Evolutionary conservation across 2,888 invertebrate genomes (phyloP), one percentile per base, ranked within the genome.

Genomic region (Drosophila neotestacea): DNA sequence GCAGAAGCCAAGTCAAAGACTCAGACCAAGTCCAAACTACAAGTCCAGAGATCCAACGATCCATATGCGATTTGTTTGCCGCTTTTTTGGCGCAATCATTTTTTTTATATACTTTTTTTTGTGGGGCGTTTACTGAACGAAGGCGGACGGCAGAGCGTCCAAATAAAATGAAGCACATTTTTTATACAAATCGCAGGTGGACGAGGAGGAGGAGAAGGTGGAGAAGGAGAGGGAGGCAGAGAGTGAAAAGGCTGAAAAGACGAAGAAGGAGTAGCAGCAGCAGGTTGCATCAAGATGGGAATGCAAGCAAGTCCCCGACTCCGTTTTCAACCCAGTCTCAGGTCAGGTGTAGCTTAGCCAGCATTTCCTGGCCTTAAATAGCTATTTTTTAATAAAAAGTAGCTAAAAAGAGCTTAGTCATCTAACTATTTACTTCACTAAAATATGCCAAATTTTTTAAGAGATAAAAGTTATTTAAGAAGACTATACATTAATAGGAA

Each of bases 151-250:
- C 72, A 59, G 64, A 74, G 88, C 89, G 79, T 54, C 73, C 90
- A 90, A 91, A 91, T 89, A 89, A 91, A 90, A 91, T 84, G 89
- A 85, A 91, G 86, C 91, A 90, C 90, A 89, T 91, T 91, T 90
- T 76, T 89, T 81, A 87, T 85, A 78, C 81, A 77, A 81, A 79
- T 76, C 79, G 72, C 61, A 68, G 74, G 75, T 32, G 48, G 48
- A 34, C 72, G 28, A 28, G 47, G 4, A 2, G 6, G 4, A 13
- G 39, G 7, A 32, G 22, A 22, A 22, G 13, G 36, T 36, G 50
- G 6, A 10, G 36, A 16, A 4, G 39, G 6, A 7, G 7, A 32
- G 32, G 32, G 7, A 32, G 32, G 32, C 6, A 5, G 7, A 30
- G 9, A 6, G 9, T 9, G 13, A 36, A 7, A 5, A 28, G 44